These are phyloP conservation scores for Lamprotornis superbus DNA, from an alignment of 2,113 vertebrate species.

Conservation along the genomic window DNA sequence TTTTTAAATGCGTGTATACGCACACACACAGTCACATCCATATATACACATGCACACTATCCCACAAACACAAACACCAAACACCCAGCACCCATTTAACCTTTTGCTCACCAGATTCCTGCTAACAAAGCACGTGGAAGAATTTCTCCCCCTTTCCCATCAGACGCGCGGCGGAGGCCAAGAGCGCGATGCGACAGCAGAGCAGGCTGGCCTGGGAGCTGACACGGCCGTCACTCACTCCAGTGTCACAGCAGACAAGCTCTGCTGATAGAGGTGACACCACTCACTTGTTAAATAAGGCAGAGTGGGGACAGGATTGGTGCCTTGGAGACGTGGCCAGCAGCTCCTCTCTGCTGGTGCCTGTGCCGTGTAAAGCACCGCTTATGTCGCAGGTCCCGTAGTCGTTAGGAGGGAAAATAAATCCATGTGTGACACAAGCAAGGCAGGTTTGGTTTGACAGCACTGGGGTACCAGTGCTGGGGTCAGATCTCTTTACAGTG, in stretches of 20 bases:
- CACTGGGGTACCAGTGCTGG: neutral
- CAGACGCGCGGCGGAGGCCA: accelerated
- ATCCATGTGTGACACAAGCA: neutral
- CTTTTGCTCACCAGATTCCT: neutral
- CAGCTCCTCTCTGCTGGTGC: neutral
- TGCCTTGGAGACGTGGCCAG: neutral
- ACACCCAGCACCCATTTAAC: conserved; percentile 55
- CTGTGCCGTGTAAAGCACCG: accelerated
- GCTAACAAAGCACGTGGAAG: conserved; percentile 36
- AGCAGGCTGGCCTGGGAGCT: neutral
- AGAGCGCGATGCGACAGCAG: accelerated
- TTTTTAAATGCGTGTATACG: neutral
- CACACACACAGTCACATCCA: neutral
- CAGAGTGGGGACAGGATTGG: neutral
- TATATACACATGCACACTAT: neutral
- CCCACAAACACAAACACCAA: neutral
- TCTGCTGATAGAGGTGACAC: neutral
- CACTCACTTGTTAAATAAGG: neutral
- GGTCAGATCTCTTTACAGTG: neutral
- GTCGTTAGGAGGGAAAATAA: neutral
- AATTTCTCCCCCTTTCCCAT: conserved; percentile 3
- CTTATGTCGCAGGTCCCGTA: accelerated
- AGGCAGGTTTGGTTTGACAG: neutral
- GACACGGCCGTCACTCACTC: accelerated
- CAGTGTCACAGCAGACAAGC: neutral